A percentile compares a stretch with the other conserved stretches of the same genome.
Conservation (phyloP, 2,797 vertebrate species). For the Clarias pachynema region DNA sequence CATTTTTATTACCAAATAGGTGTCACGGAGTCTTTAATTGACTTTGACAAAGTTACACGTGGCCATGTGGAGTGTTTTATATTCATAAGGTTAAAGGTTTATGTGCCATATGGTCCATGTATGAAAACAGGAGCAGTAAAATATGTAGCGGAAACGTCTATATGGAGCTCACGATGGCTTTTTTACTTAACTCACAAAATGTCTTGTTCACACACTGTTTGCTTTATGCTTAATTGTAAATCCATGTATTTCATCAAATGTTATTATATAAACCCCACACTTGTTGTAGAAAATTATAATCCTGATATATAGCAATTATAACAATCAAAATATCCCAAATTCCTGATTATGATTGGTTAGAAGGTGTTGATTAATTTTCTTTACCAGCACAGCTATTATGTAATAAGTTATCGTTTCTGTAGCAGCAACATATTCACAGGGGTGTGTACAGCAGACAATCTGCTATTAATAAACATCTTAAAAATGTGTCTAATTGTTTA, state of each 20-base stretch:
- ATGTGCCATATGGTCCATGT: not conserved
- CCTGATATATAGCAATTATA: not conserved
- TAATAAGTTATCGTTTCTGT: not conserved
- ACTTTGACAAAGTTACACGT: slow-evolving; percentile 1
- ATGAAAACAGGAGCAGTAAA: not conserved
- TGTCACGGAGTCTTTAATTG: not conserved
- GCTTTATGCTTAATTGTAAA: not conserved
- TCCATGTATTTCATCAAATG: not conserved
- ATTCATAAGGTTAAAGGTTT: slow-evolving; percentile 13
- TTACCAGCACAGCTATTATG: not conserved
- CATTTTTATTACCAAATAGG: slow-evolving; percentile 9
- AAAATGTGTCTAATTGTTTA: not conserved
- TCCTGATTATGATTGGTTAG: not conserved
- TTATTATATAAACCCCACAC: too few species aligned
- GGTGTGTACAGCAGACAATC: not conserved
- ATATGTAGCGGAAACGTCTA: not conserved
- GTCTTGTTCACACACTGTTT: not conserved
- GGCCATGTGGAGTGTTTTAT: slow-evolving; percentile 11
- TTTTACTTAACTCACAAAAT: not conserved
- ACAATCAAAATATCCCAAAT: not conserved
- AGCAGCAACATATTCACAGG: not conserved
- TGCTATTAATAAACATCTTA: too few species aligned
- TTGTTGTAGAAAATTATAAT: not conserved
- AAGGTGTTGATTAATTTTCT: not conserved
- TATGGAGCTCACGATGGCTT: not conserved